Evolutionary conservation across 2,888 invertebrate genomes (phyloP), one percentile per base, ranked within the genome.

Genomic region (Gasteruption jaculator): DNA sequence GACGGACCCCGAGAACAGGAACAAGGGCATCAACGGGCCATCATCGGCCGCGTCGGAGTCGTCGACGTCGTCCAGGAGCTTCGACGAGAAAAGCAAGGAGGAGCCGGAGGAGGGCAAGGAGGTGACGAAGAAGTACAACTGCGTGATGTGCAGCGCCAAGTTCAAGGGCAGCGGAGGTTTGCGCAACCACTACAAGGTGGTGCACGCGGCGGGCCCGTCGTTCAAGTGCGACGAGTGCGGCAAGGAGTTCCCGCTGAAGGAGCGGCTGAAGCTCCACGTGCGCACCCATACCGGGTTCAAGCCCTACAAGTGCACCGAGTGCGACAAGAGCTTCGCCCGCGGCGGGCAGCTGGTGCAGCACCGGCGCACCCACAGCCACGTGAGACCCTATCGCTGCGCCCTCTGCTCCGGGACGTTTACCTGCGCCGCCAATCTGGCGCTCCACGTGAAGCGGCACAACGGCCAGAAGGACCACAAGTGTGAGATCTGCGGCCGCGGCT

Each of bases 281-380:
- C 74, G 84, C 6, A 77, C 80, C 11, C 91, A 91, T 65, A 80
- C 83, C 0, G 84, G 84, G 2, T 80, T 80, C 56, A 81, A 82
- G 53, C 83, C 83, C 1, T 83, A 83, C 69, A 73, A 74, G 27
- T 85, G 85, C 58, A 62, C 74, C 7, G 63, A 76, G 22, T 85
- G 85, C 57, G 73, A 76, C 19, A 84, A 83, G 60, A 76, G 72
- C 21, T 85, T 85, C 58, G 83, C 83, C 0, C 76, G 84, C 25
- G 85, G 84, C 38, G 88, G 88, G 19, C 83, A 89, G 58, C 77
- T 87, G 50, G 75, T 76, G 16, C 83, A 86, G 58, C 91, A 91
- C 68, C 78, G 83, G 56, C 78, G 85, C 22, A 80, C 81, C 5
- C 90, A 91, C 68, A 78, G 82, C 26, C 81, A 83, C 16, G 75